Base-by-base conservation (phyloP, 2,888 invertebrate genomes). In the Adelphocoris suturalis region DNA sequence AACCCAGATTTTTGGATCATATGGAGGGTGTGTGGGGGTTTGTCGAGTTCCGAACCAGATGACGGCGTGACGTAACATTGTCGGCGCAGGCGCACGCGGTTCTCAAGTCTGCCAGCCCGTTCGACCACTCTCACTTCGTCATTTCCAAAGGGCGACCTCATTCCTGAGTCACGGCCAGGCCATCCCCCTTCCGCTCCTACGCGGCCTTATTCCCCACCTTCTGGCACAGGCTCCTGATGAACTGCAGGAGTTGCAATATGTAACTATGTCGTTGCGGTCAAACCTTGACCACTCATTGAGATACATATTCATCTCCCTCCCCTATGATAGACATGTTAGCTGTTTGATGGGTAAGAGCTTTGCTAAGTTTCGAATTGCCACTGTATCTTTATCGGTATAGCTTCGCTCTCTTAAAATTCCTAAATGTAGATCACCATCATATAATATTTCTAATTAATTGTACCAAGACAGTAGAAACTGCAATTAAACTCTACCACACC, bases 131-230 rank as follows among this genome's bases (percentile, higher is more conserved):
- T 82, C 82, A 82, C 82, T 82, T 80, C 80, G 80, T 52, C 78
- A 47, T 80, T 80, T 80, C 47, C 78, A 47, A 80, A 82, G 82
- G 82, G 48, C 82, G 82, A 52, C 82, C 82, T 19, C 82, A 82
- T 82, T 82, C 52, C 82, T 52, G 82, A 82, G 82, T 82, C 82
- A 82, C 52, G 82, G 82, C 82, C 82, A 27, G 82, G 52, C 82
- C 82, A 27, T 52, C 82, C 47, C 82, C 55, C 82, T 48, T 46
- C 48, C 52, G 13, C 55, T 1, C 81, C 23, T 23, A 0, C 82
- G 23, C 37, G 82, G 82, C 82, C 82, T 82, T 81, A 48, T 48
- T 48, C 23, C 81, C 52, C 55, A 48, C 82, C n/a, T 19, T 12
- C 7, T 47, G 37, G 28, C 81, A 3, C 19, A 47, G 27, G 46